Conservation (phyloP, 2,113 vertebrate species). For the Galbula dea region DNA sequence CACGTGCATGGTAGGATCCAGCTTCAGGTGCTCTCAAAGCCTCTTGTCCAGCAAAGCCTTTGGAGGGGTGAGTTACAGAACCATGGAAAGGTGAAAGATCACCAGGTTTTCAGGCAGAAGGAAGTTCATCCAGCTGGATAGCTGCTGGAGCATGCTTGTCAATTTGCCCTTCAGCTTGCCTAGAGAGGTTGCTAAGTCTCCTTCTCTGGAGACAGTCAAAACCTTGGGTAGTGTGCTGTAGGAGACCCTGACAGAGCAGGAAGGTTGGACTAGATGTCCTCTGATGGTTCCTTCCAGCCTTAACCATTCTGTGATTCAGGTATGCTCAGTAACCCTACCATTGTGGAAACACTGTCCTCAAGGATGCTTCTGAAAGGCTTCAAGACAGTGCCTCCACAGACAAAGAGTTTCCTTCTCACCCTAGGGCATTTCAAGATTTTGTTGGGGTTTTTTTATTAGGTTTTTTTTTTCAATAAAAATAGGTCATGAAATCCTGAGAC, state of each 20-base stretch:
- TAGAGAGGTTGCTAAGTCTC: too few species aligned
- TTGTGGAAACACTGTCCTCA: background rate
- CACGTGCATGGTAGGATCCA: accelerated
- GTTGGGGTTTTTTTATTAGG: accelerated
- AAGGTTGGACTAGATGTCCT: too few species aligned
- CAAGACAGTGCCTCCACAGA: background rate
- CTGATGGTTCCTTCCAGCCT: too few species aligned
- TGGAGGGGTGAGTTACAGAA: background rate
- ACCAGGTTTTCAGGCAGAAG: background rate
- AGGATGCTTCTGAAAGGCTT: accelerated
- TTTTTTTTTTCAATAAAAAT: background rate
- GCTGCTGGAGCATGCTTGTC: background rate
- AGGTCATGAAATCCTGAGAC: background rate
- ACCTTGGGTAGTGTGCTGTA: too few species aligned
- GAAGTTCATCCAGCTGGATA: background rate
- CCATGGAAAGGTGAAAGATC: background rate
- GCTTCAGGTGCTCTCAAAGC: background rate
- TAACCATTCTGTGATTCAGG: too few species aligned
- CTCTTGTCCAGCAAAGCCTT: too few species aligned
- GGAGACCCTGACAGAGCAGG: too few species aligned
- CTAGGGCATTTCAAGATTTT: background rate
- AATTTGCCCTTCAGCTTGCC: background rate
- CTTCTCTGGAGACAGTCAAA: too few species aligned
- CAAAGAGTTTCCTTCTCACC: background rate
- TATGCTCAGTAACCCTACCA: background rate